A percentile compares a stretch with the other conserved stretches of the same genome.
Conservation (phyloP, 2,113 vertebrate species). For the Dermatemys mawii region DNA sequence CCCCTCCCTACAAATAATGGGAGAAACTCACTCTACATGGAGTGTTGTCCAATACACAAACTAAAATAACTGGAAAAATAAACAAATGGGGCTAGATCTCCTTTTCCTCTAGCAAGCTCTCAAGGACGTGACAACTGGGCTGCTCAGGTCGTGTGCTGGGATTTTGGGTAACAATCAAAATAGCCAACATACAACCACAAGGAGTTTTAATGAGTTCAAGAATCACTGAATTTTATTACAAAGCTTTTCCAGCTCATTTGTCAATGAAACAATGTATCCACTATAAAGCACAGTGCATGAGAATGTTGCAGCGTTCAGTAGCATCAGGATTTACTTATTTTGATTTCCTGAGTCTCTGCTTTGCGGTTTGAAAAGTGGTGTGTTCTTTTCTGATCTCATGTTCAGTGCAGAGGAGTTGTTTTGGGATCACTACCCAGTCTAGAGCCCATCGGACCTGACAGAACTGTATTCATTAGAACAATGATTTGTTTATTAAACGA, state of each 20-base stretch:
- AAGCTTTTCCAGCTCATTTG: not conserved
- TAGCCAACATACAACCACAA: too few relatives aligned
- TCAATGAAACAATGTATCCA: not conserved
- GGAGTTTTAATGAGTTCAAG: too few relatives aligned
- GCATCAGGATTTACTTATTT: not conserved
- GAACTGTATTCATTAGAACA: not conserved
- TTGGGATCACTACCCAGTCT: not conserved
- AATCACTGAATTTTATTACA: not conserved
- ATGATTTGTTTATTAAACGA: not conserved
- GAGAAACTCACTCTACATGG: not conserved
- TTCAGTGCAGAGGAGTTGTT: not conserved
- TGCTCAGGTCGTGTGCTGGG: not conserved
- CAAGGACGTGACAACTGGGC: not conserved
- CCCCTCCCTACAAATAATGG: not conserved
- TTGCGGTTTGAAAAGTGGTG: not conserved
- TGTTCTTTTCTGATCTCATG: not conserved
- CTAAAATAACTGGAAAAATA: not conserved
- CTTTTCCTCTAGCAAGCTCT: not conserved
- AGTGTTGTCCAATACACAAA: not conserved
- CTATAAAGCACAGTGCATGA: not conserved
- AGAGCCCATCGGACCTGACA: not conserved
- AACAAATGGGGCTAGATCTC: not conserved
- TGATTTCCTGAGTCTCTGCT: not conserved
- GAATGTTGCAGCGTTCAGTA: not conserved
- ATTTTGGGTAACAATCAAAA: not conserved